These are phyloP conservation scores for Ceyx erithaca DNA, from an alignment of 2,797 vertebrate genomes.

Conservation along the genomic window DNA sequence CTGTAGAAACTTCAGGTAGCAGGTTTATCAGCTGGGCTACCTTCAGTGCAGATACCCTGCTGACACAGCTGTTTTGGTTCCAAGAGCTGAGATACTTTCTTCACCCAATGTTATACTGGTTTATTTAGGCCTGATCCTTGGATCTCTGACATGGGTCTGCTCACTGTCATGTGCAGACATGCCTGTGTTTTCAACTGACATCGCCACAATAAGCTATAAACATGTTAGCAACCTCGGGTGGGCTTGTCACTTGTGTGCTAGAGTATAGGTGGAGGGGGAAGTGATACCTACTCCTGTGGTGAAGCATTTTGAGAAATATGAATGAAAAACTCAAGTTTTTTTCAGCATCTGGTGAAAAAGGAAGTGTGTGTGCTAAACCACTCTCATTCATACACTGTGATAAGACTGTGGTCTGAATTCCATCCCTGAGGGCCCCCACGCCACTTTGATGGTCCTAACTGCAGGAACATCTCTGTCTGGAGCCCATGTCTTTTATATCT, in stretches of 20 bases:
- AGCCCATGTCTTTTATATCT: background rate
- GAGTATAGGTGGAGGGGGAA: background rate
- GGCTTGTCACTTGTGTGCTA: background rate
- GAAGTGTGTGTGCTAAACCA: background rate
- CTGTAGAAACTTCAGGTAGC: background rate
- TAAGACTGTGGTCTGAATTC: background rate
- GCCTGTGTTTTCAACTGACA: background rate
- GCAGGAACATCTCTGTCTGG: background rate
- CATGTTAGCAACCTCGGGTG: background rate
- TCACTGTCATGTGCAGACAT: background rate
- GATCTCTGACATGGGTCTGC: background rate
- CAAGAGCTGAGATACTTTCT: background rate
- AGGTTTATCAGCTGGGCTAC: background rate
- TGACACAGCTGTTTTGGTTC: background rate
- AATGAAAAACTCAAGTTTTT: constrained; percentile 1
- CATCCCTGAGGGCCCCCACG: background rate
- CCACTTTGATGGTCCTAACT: background rate
- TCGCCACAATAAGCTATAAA: background rate
- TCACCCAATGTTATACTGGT: background rate
- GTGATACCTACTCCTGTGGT: background rate
- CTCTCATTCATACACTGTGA: background rate
- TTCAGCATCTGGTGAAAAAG: background rate
- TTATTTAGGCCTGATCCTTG: background rate
- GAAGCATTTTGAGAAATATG: constrained; percentile 16
- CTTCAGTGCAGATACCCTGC: background rate